phyloP scores from a whole-genome alignment of 2,888 invertebrate species.

The Phengaris alcon region DNA sequence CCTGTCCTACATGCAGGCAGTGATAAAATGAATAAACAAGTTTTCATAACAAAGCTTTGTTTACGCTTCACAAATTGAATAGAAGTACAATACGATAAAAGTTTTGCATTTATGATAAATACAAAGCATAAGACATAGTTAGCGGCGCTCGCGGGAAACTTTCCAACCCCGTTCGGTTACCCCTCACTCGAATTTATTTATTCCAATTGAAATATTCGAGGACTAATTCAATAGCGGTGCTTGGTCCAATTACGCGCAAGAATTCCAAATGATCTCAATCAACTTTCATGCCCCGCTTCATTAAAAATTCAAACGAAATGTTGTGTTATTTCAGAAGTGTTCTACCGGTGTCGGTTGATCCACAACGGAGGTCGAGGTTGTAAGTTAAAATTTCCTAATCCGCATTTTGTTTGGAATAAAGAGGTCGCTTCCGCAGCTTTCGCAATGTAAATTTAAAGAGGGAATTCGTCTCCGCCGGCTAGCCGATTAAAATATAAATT shows the following conservation, averaged over 20 bases:
- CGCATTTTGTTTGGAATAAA: slow-evolving; percentile 59
- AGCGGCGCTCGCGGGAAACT: slow-evolving; percentile 40
- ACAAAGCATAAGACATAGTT: slow-evolving; percentile 37
- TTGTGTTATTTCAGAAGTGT: slow-evolving; percentile 73
- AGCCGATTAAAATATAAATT: slow-evolving; percentile 72
- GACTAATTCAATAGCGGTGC: slow-evolving; percentile 64
- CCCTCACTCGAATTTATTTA: slow-evolving; percentile 62
- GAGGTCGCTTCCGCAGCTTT: slow-evolving; percentile 64
- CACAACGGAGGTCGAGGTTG: slow-evolving; percentile 61
- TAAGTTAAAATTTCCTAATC: slow-evolving; percentile 70
- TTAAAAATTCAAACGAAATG: slow-evolving; percentile 72
- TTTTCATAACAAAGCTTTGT: slow-evolving; percentile 48
- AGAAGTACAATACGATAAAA: slow-evolving; percentile 17
- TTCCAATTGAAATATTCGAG: slow-evolving; percentile 63
- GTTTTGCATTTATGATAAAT: slow-evolving; percentile 30
- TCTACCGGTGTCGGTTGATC: slow-evolving; percentile 69
- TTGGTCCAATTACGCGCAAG: slow-evolving; percentile 64
- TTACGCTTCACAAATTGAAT: slow-evolving; percentile 66
- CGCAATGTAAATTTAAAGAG: slow-evolving; percentile 69
- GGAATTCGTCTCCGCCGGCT: slow-evolving; percentile 51
- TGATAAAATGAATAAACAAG: neutral
- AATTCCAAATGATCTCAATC: slow-evolving; percentile 74
- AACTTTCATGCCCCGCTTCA: slow-evolving; percentile 68
- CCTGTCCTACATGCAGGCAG: neutral
- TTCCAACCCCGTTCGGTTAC: slow-evolving; percentile 45